Evolutionary conservation across 2,888 invertebrate species (phyloP), one percentile per base, ranked within the genome.

Genomic region (Drosophila mimetica): DNA sequence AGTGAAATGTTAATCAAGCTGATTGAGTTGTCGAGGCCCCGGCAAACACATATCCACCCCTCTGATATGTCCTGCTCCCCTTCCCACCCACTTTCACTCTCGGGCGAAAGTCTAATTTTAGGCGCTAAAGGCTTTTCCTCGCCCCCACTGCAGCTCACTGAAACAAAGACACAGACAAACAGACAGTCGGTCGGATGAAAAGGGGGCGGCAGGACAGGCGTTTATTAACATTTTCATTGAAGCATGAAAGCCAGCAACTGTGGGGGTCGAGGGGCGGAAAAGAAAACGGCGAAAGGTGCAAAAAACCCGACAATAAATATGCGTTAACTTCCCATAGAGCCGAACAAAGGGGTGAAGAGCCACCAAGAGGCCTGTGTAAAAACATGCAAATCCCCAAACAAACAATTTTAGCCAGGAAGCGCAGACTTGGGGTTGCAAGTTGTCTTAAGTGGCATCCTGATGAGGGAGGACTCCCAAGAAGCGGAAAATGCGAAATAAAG

Each of bases 1-100:
- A 87, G 86, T 86, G 78, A 84, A 84, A 84, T 87, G 88, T 84
- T 84, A 84, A 84, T 84, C 84, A 84, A 81, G 88, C 88, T 84
- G 84, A 84, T 84, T 84, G 88, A 84, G 88, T 86, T 86, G 88
- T 85, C 71, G 82, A 74, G 63, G 79, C 74, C 55, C 55, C 25
- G 54, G 51, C 59, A 65, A 44, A 48, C 55, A 39, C 52, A 57
- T 47, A 58, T 60, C 47, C 47, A 22, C 11, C 36, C 34, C 28
- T 25, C 25, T 25, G 25, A 25, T 7, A 25, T 25, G 7, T 7
- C 25, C 25, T 6, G 25, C 25, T 25, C 25, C 7, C 25, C 25
- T 25, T 25, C 7, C 22, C 22, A 6, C 22, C 53, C 63, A 71
- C 63, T 71, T 61, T 71, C 71, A 54, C 37, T 46, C 65, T 39